Conservation (phyloP, 92 coral and sea anemone genomes). For the Desmophyllum pertusum region DNA sequence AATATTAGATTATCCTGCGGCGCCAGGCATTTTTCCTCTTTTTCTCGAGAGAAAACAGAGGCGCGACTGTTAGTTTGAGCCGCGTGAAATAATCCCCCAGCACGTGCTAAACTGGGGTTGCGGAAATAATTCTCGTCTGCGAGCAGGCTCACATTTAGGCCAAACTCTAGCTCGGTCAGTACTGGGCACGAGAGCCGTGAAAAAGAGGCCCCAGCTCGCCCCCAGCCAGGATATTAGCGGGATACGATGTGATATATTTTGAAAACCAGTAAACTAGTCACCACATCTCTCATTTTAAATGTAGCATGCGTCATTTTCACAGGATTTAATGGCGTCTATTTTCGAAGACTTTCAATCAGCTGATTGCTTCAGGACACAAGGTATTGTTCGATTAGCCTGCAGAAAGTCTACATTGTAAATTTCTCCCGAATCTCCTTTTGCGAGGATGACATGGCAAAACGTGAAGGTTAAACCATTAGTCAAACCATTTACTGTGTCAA, state of each 20-base stretch:
- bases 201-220: constrained; percentile 1
- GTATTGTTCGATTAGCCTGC: neutral
- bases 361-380: neutral
- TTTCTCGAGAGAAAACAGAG: too few species aligned
- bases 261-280: too few species aligned
- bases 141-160: too few species aligned
- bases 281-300: neutral
- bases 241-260: too few species aligned
- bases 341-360: neutral
- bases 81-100: too few species aligned
- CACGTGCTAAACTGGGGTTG: too few species aligned
- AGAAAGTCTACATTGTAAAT: neutral
- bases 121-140: too few species aligned
- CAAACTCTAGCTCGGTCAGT: neutral
- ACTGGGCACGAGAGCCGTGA: neutral
- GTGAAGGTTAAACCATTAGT: neutral
- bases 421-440: neutral
- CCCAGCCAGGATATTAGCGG: too few species aligned
- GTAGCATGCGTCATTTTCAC: neutral
- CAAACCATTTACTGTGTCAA: too few species aligned
- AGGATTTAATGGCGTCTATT: neutral
- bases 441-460: neutral
- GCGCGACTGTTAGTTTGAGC: too few species aligned
- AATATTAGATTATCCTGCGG: too few species aligned
- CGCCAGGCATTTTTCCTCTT: too few species aligned